Evolutionary conservation across 2,113 vertebrate genomes (phyloP).

Genomic region (Phyllostomus hastatus): DNA sequence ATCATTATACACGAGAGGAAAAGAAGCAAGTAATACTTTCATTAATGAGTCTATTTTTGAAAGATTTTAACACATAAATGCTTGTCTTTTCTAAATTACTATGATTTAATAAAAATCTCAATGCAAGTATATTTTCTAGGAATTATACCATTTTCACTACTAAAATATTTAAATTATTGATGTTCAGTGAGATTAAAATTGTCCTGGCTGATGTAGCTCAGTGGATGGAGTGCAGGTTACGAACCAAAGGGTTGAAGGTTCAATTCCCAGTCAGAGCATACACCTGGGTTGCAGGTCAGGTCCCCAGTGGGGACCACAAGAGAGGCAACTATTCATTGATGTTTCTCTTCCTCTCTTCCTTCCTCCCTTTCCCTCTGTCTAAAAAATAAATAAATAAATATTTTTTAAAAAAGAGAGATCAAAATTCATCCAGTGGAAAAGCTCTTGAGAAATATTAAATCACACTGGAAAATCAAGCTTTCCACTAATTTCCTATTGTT

Average conservation of each 20-base stretch:
- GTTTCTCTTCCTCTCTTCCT: too few species aligned
- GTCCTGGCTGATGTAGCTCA: too few species aligned
- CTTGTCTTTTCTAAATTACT: neutral
- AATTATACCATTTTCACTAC: neutral
- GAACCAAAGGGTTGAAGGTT: too few species aligned
- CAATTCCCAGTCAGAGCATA: too few species aligned
- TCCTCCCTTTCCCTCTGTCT: too few species aligned
- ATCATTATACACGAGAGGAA: neutral
- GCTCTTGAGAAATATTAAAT: neutral
- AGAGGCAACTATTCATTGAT: too few species aligned
- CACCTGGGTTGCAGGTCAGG: too few species aligned
- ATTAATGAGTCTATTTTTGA: neutral
- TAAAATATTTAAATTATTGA: neutral
- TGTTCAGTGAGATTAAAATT: constrained; percentile 17
- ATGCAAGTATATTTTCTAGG: neutral
- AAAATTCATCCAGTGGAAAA: neutral
- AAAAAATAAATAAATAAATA: too few species aligned
- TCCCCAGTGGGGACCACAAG: too few species aligned
- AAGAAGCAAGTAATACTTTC: neutral
- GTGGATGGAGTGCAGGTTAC: too few species aligned
- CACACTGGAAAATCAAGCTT: neutral
- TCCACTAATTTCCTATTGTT: constrained; percentile 33
- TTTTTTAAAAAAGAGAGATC: neutral
- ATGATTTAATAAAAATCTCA: neutral
- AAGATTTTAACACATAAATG: neutral